These are phyloP conservation scores for Podarcis raffonei DNA, from an alignment of 2,113 vertebrate genomes.

Conservation along the genomic window DNA sequence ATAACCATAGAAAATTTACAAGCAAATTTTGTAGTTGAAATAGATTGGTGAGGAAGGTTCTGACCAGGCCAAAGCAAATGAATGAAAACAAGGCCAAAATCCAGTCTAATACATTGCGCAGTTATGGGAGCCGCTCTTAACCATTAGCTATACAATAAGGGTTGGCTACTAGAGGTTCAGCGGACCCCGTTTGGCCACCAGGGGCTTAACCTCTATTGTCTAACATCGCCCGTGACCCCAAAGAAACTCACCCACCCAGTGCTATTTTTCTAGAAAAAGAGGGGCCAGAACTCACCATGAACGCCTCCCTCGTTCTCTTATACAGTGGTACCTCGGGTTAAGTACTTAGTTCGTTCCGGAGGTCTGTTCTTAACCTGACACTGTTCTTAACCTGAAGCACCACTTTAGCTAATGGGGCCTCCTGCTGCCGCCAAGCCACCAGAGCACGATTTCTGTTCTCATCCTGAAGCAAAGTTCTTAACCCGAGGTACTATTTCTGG, in stretches of 20 bases:
- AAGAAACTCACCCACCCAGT: not conserved
- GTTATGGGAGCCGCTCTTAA: not conserved
- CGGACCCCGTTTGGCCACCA: not conserved
- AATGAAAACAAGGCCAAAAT: not conserved
- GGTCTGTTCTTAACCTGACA: too few species aligned
- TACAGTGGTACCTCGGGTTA: too few species aligned
- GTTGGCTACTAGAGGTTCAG: not conserved
- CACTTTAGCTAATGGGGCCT: too few species aligned
- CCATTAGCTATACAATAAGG: not conserved
- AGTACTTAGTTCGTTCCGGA: too few species aligned
- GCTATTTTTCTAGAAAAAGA: too few species aligned
- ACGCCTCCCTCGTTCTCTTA: too few species aligned
- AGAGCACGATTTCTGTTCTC: too few species aligned
- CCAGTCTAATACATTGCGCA: not conserved
- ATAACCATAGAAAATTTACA: constrained; percentile 10
- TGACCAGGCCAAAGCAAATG: not conserved
- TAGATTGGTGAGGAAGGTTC: not conserved
- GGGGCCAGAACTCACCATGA: too few species aligned
- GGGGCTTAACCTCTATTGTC: not conserved
- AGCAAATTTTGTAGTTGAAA: not conserved
- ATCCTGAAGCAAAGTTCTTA: too few species aligned
- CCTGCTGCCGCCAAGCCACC: too few species aligned
- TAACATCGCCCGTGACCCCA: not conserved
- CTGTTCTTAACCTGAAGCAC: too few species aligned
- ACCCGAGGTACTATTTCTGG: too few species aligned